Evolutionary conservation across 2,888 invertebrate genomes (phyloP).

Genomic region (Belgica antarctica): DNA sequence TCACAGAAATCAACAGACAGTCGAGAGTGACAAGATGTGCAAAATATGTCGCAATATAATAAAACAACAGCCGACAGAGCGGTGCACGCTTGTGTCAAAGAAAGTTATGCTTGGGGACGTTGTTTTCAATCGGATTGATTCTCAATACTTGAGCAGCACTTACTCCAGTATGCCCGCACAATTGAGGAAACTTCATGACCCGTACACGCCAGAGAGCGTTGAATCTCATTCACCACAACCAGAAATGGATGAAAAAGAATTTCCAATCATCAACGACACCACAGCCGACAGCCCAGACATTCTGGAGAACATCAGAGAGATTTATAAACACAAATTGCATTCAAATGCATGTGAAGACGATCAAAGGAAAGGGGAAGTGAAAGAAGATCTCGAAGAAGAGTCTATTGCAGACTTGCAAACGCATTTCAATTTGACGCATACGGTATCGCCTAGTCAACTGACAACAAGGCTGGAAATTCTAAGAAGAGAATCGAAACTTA

Average conservation of each 20-base stretch:
- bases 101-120: conserved; percentile 52
- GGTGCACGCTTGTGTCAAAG: conserved; percentile 52
- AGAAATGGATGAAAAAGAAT: conserved; percentile 54
- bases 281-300: conserved; percentile 50
- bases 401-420: conserved; percentile 34
- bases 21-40: conserved; percentile 48
- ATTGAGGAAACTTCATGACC: conserved; percentile 59
- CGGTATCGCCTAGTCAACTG: conserved; percentile 64
- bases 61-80: conserved; percentile 49
- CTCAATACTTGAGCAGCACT: conserved; percentile 55
- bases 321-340: conserved; percentile 45
- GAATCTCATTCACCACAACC: conserved; percentile 72
- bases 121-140: conserved; percentile 60
- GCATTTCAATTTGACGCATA: conserved; percentile 46
- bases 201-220: conserved; percentile 79
- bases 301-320: conserved; percentile 46
- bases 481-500: conserved; percentile 30
- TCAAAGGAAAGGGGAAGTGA: conserved; percentile 44
- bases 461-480: conserved; percentile 60
- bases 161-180: conserved; percentile 39
- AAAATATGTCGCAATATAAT: conserved; percentile 51
- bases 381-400: conserved; percentile 44
- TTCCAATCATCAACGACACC: conserved; percentile 26
- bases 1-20: conserved; percentile 9
- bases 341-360: conserved; percentile 35